These are phyloP conservation scores for Calephelis virginiensis DNA, from an alignment of 1,140 invertebrate genomes.

Conservation along the genomic window DNA sequence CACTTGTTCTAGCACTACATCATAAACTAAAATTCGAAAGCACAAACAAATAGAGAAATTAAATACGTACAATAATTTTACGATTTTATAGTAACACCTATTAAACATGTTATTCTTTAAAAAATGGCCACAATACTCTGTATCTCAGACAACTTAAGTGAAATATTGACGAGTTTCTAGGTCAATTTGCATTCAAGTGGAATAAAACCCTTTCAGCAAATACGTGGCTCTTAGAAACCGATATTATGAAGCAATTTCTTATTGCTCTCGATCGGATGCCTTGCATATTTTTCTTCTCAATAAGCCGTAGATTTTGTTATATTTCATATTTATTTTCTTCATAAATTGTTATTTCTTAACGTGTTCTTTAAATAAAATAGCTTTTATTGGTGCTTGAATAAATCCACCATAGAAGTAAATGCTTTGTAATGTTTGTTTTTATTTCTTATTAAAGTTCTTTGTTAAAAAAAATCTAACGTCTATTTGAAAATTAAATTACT, in stretches of 20 bases:
- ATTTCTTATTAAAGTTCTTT: too few species aligned
- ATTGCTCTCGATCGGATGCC: conserved; percentile 20
- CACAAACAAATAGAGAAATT: too few species aligned
- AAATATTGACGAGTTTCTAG: conserved; percentile 21
- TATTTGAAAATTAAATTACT: too few species aligned
- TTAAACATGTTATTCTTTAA: neutral
- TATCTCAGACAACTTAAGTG: neutral
- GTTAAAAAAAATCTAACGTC: too few species aligned
- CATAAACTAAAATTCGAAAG: too few species aligned
- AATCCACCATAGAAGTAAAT: too few species aligned
- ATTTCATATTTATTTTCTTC: conserved; percentile 8
- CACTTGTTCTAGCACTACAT: too few species aligned
- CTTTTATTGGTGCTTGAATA: too few species aligned
- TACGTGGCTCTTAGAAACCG: conserved; percentile 21
- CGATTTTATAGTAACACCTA: neutral
- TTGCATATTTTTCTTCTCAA: conserved; percentile 17
- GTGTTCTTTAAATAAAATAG: too few species aligned
- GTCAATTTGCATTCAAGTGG: conserved; percentile 23
- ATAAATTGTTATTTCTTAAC: too few species aligned
- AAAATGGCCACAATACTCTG: neutral
- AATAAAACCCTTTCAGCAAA: conserved; percentile 25
- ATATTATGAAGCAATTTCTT: conserved; percentile 28
- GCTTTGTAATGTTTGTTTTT: too few species aligned
- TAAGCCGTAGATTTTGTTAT: conserved; percentile 9
- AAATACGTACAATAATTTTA: neutral